Base-by-base conservation (phyloP, 2,888 invertebrate species). In the Ophion slaviceki region DNA sequence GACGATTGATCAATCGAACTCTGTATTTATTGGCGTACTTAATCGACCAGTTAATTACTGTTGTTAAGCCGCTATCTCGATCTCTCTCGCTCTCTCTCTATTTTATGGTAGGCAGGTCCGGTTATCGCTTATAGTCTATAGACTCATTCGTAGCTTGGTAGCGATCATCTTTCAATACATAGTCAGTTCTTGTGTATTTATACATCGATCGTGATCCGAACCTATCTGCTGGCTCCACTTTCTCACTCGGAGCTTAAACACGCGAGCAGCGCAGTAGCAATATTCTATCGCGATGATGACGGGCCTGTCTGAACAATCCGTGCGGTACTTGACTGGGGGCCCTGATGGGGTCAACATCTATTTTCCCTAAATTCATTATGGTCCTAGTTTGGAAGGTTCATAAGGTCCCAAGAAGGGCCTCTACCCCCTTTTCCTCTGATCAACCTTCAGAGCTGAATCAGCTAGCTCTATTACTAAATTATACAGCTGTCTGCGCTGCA, bases 31-130 rank as follows among this genome's bases (percentile, higher is more conserved):
- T 88, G 88, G 53, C 81, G 59, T 24, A 76, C 75, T 87, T 84
- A 87, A 85, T 85, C 81, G 76, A 8, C 14, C 64, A 47, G 76
- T 88, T 88, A 89, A 90, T 91, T 87, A 74, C 84, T 71, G 82
- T 81, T 75, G 62, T 88, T 88, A 85, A 87, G 57, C 75, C 53
- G 36, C 76, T 75, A 53, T 76, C 47, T 64, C 61, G 24, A 47
- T 57, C 36, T 17, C 28, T 70, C 62, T 68, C 28, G 62, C 77
- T 36, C 53, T 40, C 77, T 61, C 47, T 68, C 14, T 70, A 64
- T 24, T 47, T 45, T 77, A 64, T 24, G 28, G 77, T 20, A 67
- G 53, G 62, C 53, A 57, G 68, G 72, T 57, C 78, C 64, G 59
- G 20, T 78, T 64, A 78, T 74, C 57, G 17, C 76, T 57, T 40